phyloP scores from a whole-genome alignment of 2,113 vertebrate species.

The Seriola rivoliana region DNA sequence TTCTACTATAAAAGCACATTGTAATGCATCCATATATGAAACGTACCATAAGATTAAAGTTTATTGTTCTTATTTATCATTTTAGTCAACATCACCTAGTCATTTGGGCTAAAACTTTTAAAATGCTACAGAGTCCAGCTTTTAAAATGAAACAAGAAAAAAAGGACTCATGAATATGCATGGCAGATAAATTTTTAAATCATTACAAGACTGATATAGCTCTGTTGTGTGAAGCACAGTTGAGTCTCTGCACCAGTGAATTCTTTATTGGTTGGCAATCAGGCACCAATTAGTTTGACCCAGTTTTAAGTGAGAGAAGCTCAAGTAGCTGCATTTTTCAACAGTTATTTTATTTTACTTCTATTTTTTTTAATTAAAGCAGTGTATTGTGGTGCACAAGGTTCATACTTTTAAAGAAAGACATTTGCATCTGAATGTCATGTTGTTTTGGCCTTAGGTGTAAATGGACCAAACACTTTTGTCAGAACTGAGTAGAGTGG shows the following conservation, averaged over 20 bases:
- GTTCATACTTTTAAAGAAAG: not conserved
- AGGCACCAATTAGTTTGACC: slow-evolving; percentile 64
- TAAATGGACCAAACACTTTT: not conserved
- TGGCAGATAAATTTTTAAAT: slow-evolving; percentile 38
- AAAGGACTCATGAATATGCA: slow-evolving; percentile 47
- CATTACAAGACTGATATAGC: slow-evolving; percentile 37
- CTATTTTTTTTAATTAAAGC: not conserved
- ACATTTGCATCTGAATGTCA: not conserved
- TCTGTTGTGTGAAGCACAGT: slow-evolving; percentile 35
- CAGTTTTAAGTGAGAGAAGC: slow-evolving; percentile 40
- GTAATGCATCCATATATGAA: not conserved
- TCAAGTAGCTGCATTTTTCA: slow-evolving; percentile 2
- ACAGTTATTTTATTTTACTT: not conserved
- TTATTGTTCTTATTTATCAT: not conserved
- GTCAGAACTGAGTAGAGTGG: not conserved
- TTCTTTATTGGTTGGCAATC: slow-evolving; percentile 53
- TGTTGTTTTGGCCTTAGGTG: not conserved
- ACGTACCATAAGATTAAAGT: not conserved
- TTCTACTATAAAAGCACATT: not conserved
- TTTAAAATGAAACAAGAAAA: slow-evolving; percentile 15
- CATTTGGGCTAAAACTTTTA: not conserved
- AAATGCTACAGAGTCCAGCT: not conserved
- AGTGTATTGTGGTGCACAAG: not conserved
- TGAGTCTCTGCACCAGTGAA: slow-evolving; percentile 43
- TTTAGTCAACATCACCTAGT: slow-evolving; percentile 5